A percentile compares a stretch with the other conserved stretches of the same genome.
Conservation (phyloP, 2,797 vertebrate genomes). For the Botia kubotai region DNA sequence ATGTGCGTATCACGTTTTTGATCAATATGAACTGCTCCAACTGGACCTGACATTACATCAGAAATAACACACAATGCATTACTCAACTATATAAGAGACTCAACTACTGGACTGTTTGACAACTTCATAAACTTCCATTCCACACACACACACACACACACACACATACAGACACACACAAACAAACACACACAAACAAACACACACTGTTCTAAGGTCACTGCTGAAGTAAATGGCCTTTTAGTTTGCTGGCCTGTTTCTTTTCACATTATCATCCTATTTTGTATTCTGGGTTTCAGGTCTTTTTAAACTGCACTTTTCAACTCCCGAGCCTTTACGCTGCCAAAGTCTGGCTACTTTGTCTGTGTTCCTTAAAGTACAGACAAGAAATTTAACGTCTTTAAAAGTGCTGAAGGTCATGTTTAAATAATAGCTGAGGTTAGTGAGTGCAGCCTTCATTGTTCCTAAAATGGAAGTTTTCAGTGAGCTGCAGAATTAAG, state of each 20-base stretch:
- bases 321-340: background rate
- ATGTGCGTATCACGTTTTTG: background rate
- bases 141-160: slow-evolving; percentile 1
- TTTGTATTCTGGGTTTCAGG: slow-evolving; percentile 24
- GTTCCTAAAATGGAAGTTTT: background rate
- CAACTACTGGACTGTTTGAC: slow-evolving; percentile 37
- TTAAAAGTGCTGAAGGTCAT: background rate
- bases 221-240: slow-evolving; percentile 29
- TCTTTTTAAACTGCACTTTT: background rate
- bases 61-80: slow-evolving; percentile 52
- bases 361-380: background rate
- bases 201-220: background rate
- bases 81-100: slow-evolving; percentile 3
- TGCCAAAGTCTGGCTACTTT: background rate
- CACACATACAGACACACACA: too few species aligned
- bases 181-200: background rate
- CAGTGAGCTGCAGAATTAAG: background rate
- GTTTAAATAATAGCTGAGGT: slow-evolving; percentile 10
- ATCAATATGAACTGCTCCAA: slow-evolving; percentile 58
- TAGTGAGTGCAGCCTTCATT: background rate
- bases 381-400: background rate
- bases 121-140: background rate
- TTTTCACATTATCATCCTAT: slow-evolving; percentile 17
- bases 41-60: slow-evolving; percentile 53
- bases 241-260: slow-evolving; percentile 26